Base-by-base conservation (phyloP, 2,888 invertebrate species). In the Plagodis pulveraria region DNA sequence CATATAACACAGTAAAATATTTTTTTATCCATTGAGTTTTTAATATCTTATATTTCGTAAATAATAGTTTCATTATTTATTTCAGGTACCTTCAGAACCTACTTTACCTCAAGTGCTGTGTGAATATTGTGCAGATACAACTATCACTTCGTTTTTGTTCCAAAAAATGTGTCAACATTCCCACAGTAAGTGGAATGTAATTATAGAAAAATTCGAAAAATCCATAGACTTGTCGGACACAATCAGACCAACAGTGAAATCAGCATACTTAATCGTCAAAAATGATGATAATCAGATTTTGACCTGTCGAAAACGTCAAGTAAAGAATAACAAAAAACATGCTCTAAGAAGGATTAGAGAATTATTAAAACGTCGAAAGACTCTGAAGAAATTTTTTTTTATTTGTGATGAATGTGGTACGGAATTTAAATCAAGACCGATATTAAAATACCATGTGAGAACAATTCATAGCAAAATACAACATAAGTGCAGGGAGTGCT, bases 381-480 rank as follows among this genome's bases (percentile, higher is more conserved):
- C 8, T 2, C 71, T 78, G 68, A 65, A 63, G 45, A 62, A 58
- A 12, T 47, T 66, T 6, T 69, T 63, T 53, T 63, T 71, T 2
- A 69, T 81, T 34, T 89, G 89, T 69, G 77, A 80, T 42, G 78
- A 83, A 43, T 89, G 90, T 62, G 84, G 84, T 0, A 67, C 78
- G 38, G 66, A 63, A 40, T 86, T 84, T 33, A 71, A 61, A 8
- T 78, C 81, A 0, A 73, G 69, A 41, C 53, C 65, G 9, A 61
- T 68, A 8, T 62, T 86, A 5, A 54, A 65, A 1, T 83, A 76
- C 60, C 89, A 90, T 62, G 74, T 80, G 67, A 80, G 69, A 53
- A 65, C 12, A 5, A 22, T 22, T 22, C 84, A 87, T 50, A 81
- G 73, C 2, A 77, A 77, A 41, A 66, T 64, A 4, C 66, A 68